Percentiles rank a stretch among this genome's conserved stretches.
phyloP scores from a whole-genome alignment of 2,888 invertebrate species.

The Luperina testacea region DNA sequence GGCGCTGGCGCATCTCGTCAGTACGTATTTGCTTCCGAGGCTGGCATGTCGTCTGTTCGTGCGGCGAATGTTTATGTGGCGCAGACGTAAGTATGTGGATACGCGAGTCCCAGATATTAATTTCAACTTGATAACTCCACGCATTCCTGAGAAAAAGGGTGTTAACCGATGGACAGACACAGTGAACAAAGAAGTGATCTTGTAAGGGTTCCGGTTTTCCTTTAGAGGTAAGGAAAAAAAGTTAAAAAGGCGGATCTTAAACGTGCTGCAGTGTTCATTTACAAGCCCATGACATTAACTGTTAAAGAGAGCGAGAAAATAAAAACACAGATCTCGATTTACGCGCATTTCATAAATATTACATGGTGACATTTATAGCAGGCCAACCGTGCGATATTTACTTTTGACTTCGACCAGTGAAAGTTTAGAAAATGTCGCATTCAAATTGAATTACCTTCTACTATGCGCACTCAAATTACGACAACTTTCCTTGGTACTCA shows the following conservation, averaged over 20 bases:
- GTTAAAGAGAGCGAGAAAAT: slow-evolving; percentile 14
- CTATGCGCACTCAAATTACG: slow-evolving; percentile 20
- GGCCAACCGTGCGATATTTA: slow-evolving; percentile 38
- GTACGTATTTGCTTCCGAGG: no score
- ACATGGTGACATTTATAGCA: slow-evolving; percentile 47
- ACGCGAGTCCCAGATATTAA: no score
- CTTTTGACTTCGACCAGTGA: slow-evolving; percentile 54
- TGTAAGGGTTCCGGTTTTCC: no score
- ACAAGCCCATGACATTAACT: not conserved
- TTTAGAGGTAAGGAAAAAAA: no score
- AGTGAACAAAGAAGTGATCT: no score
- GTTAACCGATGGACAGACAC: no score
- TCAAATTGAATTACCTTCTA: slow-evolving; percentile 62
- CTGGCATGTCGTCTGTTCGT: no score
- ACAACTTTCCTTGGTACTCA: slow-evolving; percentile 45
- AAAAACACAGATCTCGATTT: not conserved
- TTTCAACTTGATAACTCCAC: no score
- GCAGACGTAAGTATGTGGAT: no score
- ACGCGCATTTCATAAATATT: slow-evolving; percentile 44
- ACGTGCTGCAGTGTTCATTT: not conserved
- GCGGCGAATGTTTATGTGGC: no score
- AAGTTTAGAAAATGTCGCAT: slow-evolving; percentile 56
- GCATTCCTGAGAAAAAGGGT: no score
- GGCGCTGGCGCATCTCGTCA: no score
- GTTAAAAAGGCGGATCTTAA: not conserved